Evolutionary conservation across 2,113 vertebrate species (phyloP), one percentile per base, ranked within the genome.

Genomic region (Poeciliopsis turrubarensis): DNA sequence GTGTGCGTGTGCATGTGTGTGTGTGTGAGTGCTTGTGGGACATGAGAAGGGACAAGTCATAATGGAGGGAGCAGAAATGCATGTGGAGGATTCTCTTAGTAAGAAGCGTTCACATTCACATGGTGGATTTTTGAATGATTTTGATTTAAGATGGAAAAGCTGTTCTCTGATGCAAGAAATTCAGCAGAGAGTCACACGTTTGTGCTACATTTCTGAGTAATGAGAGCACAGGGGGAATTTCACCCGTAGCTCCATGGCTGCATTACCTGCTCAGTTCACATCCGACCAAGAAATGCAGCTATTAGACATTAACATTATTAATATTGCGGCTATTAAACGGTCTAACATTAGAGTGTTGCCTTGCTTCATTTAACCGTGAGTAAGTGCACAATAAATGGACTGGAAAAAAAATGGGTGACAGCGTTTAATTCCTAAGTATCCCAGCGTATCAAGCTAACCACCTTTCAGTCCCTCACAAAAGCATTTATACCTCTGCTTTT

Each of bases 61-160:
- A 32, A 19, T 57, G 63, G 30, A 76, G 73, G 79, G 81, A 72
- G 76, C 77, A 65, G 62, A 72, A 72, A 77, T 57, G 65, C 74
- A 31, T 62, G 68, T 62, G 44, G 72, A 80, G 73, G 78, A 79
- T 82, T 60, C 47, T 62, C 27, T 61, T 65, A 79, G 74, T 74
- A 41, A 80, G 60, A 47, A 29, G 57, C 19, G 15, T 47, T 80
- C 61, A 37, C 0, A 69, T 41, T 47, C 25, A 31, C 73, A 77
- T 8, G 15, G 29, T 73, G 44, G 30, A 61, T 69, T 60, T 74
- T 41, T 64, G 5, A 74, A 77, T 70, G 31, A 70, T 72, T 73
- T 78, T 70, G 61, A 13, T 65, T 77, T 78, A 70, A 62, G 60
- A 57, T 65, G 30, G 64, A 67, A 68, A 72, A 61, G 68, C 26